A percentile compares a stretch with the other conserved stretches of the same genome.
Conservation (phyloP, 2,113 vertebrate species). For the Fulmarus glacialis region DNA sequence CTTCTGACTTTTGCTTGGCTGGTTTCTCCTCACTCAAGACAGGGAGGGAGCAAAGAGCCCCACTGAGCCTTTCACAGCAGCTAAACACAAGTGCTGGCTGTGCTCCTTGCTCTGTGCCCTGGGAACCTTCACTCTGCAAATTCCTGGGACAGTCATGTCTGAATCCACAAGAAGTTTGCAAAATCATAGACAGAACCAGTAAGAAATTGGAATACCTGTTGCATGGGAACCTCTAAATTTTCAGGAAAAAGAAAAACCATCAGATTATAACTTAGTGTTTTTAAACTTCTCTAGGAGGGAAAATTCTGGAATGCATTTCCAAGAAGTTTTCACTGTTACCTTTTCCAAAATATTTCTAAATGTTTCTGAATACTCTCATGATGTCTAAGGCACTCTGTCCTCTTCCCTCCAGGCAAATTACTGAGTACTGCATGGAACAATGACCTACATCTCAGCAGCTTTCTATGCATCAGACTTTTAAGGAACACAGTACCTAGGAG, state of each 20-base stretch:
- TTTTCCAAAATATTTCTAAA: not conserved
- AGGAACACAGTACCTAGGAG: not conserved
- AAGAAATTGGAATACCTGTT: not conserved
- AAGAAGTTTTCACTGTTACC: not conserved
- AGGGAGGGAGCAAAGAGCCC: not conserved
- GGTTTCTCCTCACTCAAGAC: not conserved
- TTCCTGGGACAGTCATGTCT: not conserved
- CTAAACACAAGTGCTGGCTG: not conserved
- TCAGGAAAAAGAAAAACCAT: not conserved
- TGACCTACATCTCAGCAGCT: not conserved
- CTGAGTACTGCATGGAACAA: not conserved
- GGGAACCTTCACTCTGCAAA: not conserved
- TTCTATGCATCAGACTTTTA: not conserved
- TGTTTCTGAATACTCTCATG: not conserved
- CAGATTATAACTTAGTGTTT: not conserved
- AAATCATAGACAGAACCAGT: not conserved
- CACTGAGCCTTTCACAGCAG: not conserved
- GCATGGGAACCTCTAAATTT: not conserved
- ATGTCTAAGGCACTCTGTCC: not conserved
- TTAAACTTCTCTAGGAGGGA: not conserved
- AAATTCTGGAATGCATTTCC: not conserved
- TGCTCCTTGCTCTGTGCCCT: not conserved
- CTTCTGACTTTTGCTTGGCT: slow-evolving; percentile 48
- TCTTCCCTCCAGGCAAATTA: not conserved
- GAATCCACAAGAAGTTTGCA: not conserved